Percentiles rank a stretch among this genome's conserved stretches.
Evolutionary conservation across 1,140 invertebrate species (phyloP).

Genomic region (Brachionus angularis): DNA sequence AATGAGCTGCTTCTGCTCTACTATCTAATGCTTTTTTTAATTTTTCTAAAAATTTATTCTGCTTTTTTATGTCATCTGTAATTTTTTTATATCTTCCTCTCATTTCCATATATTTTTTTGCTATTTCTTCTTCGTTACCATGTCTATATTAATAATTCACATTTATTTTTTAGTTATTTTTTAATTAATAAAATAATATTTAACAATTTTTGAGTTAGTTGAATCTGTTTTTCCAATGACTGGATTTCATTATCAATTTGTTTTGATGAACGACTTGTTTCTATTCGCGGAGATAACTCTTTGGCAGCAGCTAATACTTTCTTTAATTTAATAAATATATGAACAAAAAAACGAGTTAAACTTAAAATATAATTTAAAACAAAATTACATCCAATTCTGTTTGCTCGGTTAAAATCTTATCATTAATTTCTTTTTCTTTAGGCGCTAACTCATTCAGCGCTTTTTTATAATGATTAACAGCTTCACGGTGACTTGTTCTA

Average conservation of each 20-base stretch:
- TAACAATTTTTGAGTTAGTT: constrained; percentile 51
- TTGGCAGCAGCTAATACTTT: constrained; percentile 48
- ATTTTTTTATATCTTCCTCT: constrained; percentile 51
- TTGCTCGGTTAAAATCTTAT: constrained; percentile 1
- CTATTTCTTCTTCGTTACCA: constrained; percentile 54
- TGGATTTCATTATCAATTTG: constrained; percentile 52
- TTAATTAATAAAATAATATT: not conserved
- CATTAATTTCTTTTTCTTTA: constrained; percentile 47
- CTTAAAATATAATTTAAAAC: not conserved
- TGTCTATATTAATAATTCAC: constrained; percentile 49
- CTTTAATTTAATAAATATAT: constrained; percentile 42
- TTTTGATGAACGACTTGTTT: constrained; percentile 49
- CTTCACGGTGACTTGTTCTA: constrained; percentile 1
- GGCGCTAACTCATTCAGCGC: not conserved
- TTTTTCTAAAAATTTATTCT: constrained; percentile 44
- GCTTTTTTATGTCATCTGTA: constrained; percentile 50
- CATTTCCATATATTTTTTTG: constrained; percentile 51
- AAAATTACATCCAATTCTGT: constrained; percentile 29
- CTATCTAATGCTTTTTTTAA: constrained; percentile 49
- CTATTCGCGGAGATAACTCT: constrained; percentile 49
- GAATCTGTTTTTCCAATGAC: constrained; percentile 52
- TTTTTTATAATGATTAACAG: constrained; percentile 35
- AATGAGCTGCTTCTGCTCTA: constrained; percentile 49
- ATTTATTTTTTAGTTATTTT: not conserved
- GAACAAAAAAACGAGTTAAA: not conserved